phyloP scores from a whole-genome alignment of 2,888 invertebrate species.

The Cosmia pyralina region DNA sequence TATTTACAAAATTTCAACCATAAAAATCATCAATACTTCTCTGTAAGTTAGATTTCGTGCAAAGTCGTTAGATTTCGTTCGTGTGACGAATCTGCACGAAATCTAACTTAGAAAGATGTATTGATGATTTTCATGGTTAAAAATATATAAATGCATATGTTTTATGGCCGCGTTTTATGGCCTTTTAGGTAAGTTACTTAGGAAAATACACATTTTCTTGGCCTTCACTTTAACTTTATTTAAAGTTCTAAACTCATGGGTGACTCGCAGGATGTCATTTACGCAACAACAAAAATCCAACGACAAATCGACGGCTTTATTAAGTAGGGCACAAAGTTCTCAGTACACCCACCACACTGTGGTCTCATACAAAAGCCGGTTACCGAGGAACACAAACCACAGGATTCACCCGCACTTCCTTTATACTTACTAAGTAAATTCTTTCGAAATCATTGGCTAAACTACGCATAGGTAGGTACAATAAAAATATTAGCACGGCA shows the following conservation, averaged over 20 bases:
- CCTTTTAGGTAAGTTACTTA: background rate
- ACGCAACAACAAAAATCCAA: background rate
- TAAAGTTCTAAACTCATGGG: background rate
- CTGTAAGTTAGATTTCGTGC: too few relatives aligned
- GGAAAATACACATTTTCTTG: background rate
- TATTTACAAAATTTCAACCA: too few relatives aligned
- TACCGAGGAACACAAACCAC: constrained; percentile 44
- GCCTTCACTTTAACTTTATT: background rate
- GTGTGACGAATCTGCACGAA: too few relatives aligned
- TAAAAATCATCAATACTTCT: too few relatives aligned
- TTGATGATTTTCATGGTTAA: too few relatives aligned
- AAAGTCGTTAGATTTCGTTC: too few relatives aligned
- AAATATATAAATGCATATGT: too few relatives aligned
- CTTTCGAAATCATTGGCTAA: constrained; percentile 21
- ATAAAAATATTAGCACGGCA: constrained; percentile 7
- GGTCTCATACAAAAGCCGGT: constrained; percentile 29
- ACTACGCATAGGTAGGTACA: constrained; percentile 3
- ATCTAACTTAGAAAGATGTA: too few relatives aligned
- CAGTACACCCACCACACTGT: constrained; percentile 32
- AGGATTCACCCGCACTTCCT: constrained; percentile 55
- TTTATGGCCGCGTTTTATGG: too few relatives aligned
- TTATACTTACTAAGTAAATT: constrained; percentile 11
- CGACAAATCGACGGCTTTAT: background rate
- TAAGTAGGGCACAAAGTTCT: constrained; percentile 31
- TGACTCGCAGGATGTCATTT: background rate